A percentile compares a stretch with the other conserved stretches of the same genome.
phyloP scores from a whole-genome alignment of 2,888 invertebrate species.

The Pantelozetes paolii region DNA sequence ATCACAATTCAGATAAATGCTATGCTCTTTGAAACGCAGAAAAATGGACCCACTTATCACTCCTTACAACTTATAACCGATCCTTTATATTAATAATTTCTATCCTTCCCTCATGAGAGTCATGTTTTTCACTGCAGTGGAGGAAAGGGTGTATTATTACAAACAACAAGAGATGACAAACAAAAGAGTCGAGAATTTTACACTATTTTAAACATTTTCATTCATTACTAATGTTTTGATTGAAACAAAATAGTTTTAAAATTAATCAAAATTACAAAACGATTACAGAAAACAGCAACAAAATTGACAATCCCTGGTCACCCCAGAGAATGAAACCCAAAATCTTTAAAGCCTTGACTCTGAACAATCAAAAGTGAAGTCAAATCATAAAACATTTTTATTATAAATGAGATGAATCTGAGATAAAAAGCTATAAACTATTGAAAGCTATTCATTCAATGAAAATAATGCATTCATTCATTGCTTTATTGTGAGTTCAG shows the following conservation, averaged over 20 bases:
- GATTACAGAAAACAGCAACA: too few species aligned
- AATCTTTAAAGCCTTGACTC: slow-evolving; percentile 17
- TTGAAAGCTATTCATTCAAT: slow-evolving; percentile 29
- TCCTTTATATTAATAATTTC: neutral
- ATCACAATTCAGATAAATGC: too few species aligned
- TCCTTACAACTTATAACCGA: neutral
- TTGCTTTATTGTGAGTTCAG: neutral
- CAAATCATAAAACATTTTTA: slow-evolving; percentile 31
- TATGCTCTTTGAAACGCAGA: neutral
- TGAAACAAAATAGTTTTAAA: too few species aligned
- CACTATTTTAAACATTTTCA: too few species aligned
- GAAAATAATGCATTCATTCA: slow-evolving; percentile 22
- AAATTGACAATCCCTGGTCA: too few species aligned
- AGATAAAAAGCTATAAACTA: slow-evolving; percentile 1
- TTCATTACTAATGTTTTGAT: too few species aligned
- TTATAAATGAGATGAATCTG: slow-evolving; percentile 30
- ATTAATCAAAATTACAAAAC: too few species aligned
- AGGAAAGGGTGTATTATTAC: too few species aligned
- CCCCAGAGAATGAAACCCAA: too few species aligned
- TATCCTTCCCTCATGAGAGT: neutral
- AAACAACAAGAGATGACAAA: too few species aligned
- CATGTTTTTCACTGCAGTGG: too few species aligned
- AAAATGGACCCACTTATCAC: slow-evolving; percentile 33
- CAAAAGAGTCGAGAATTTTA: too few species aligned
- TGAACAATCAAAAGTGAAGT: slow-evolving; percentile 6